phyloP scores from a whole-genome alignment of 2,888 invertebrate genomes.

The Strigamia maritima region DNA sequence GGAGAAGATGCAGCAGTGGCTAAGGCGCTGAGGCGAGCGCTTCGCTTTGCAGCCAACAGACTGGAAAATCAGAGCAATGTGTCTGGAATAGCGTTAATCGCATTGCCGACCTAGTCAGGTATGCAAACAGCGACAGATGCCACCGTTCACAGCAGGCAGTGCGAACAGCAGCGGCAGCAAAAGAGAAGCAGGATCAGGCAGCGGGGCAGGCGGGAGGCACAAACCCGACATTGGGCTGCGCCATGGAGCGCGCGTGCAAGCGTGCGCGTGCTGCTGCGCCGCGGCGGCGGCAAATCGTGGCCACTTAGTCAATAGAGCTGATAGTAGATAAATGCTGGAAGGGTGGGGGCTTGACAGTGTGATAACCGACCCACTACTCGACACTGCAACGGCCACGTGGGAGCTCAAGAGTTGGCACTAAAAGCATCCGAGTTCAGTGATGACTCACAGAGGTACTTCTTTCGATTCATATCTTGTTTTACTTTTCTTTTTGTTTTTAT shows the following conservation, averaged over 20 bases:
- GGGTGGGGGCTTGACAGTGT: conserved; percentile 1
- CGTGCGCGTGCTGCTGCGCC: conserved; percentile 17
- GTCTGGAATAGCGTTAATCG: conserved; percentile 43
- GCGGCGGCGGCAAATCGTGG: conserved; percentile 37
- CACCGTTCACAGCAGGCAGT: conserved; percentile 40
- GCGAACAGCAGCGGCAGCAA: conserved; percentile 36
- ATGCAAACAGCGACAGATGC: conserved; percentile 43
- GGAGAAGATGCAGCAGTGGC: conserved; percentile 28
- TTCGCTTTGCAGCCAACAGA: conserved; percentile 41
- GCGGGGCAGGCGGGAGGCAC: neutral
- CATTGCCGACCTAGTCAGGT: conserved; percentile 42
- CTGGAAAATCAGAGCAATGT: conserved; percentile 43
- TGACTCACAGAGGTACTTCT: neutral
- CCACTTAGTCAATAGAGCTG: conserved; percentile 38
- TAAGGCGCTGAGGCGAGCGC: conserved; percentile 33
- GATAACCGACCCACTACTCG: neutral
- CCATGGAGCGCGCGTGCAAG: neutral
- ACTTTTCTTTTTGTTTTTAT: neutral
- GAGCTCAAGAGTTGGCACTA: neutral
- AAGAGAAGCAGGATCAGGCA: conserved; percentile 14
- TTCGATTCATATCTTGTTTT: neutral
- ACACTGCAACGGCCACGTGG: neutral
- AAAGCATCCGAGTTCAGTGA: conserved; percentile 8
- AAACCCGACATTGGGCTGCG: neutral
- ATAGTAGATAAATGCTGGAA: conserved; percentile 36